A percentile compares a stretch with the other conserved stretches of the same genome.
phyloP scores from a whole-genome alignment of 2,113 vertebrate species.

The Gopherus flavomarginatus region DNA sequence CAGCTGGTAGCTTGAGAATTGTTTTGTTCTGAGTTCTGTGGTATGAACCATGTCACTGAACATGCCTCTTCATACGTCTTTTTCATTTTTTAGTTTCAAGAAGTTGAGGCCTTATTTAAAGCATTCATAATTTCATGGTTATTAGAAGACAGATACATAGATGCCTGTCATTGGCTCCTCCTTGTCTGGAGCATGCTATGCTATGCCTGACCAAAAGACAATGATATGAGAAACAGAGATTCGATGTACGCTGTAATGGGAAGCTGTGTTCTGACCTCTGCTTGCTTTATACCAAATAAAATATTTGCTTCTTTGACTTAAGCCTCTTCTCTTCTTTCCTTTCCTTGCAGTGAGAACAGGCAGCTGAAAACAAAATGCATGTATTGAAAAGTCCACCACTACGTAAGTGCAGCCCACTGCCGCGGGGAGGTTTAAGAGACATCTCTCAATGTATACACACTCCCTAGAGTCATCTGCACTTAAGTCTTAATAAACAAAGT shows the following conservation, averaged over 20 bases:
- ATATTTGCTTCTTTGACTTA: slow-evolving; percentile 23
- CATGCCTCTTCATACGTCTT: too few relatives aligned
- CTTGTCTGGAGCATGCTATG: not conserved
- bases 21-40: not conserved
- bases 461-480: not conserved
- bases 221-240: not conserved
- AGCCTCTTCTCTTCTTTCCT: not conserved
- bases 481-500: not conserved
- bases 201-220: not conserved
- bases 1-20: not conserved
- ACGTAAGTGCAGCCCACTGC: accelerated
- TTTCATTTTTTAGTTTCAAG: not conserved
- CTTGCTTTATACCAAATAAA: slow-evolving; percentile 73
- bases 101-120: not conserved
- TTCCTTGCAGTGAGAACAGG: accelerated
- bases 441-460: not conserved
- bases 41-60: not conserved
- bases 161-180: not conserved
- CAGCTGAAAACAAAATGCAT: accelerated
- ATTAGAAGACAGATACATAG: accelerated
- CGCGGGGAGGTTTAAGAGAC: too few relatives aligned
- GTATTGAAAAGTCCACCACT: not conserved
- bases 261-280: not conserved
- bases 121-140: not conserved
- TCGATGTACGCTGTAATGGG: accelerated